Conservation (phyloP, 2,888 invertebrate genomes). For the Dryocosmus kuriphilus region DNA sequence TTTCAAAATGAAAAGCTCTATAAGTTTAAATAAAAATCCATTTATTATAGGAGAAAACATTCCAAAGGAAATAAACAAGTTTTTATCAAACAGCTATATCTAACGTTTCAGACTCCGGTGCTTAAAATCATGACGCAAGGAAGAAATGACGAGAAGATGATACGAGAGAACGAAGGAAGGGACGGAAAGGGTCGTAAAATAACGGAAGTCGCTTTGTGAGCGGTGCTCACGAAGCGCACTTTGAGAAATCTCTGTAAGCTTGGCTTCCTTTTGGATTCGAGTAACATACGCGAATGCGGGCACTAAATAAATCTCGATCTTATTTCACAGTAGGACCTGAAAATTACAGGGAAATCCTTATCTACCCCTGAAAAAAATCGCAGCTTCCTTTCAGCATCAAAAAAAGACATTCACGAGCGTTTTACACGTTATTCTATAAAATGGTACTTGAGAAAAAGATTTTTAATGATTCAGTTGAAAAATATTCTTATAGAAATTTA, state of each 20-base stretch:
- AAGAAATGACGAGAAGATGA: slow-evolving; percentile 45
- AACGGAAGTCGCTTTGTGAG: slow-evolving; percentile 57
- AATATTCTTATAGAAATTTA: too few species aligned
- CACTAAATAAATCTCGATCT: slow-evolving; percentile 15
- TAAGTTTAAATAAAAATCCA: neutral
- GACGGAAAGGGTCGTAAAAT: slow-evolving; percentile 58
- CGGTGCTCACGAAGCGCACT: slow-evolving; percentile 43
- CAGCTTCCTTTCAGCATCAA: neutral
- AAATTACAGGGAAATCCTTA: neutral
- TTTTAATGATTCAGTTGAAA: neutral
- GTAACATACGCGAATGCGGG: slow-evolving; percentile 37
- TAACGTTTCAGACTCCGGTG: slow-evolving; percentile 21
- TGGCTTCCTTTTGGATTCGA: slow-evolving; percentile 42
- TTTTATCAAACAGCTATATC: slow-evolving; percentile 5
- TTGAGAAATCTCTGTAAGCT: slow-evolving; percentile 48
- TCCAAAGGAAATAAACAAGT: neutral
- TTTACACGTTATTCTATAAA: neutral
- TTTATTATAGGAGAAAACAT: neutral
- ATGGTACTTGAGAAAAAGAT: neutral
- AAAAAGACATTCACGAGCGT: neutral
- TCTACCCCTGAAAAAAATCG: neutral
- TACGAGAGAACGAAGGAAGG: slow-evolving; percentile 49
- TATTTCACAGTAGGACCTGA: slow-evolving; percentile 5
- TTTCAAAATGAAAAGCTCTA: neutral
- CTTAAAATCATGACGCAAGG: slow-evolving; percentile 12